phyloP scores from a whole-genome alignment of 2,888 invertebrate genomes.

The Lypha dubia region DNA sequence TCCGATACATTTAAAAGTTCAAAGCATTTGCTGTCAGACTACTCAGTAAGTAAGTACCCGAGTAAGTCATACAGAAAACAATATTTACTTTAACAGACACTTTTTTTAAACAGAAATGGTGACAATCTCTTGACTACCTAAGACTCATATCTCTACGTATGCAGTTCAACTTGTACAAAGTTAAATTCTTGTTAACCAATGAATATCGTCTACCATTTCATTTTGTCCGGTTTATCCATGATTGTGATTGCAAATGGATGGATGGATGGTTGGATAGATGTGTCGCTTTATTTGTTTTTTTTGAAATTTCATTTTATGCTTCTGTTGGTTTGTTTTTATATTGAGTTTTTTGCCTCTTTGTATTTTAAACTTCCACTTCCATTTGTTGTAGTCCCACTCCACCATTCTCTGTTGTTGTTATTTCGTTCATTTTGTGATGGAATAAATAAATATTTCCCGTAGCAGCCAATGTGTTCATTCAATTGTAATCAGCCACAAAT shows the following conservation, averaged over 20 bases:
- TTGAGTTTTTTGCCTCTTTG: background rate
- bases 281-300: constrained; percentile 64
- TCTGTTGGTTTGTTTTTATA: constrained; percentile 33
- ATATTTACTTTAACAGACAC: constrained; percentile 21
- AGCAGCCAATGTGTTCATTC: constrained; percentile 69
- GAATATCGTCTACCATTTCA: constrained; percentile 69
- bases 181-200: constrained; percentile 66
- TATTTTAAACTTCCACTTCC: constrained; percentile 56
- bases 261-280: constrained; percentile 56
- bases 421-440: constrained; percentile 47
- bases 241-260: constrained; percentile 34
- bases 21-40: constrained; percentile 15
- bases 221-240: constrained; percentile 45
- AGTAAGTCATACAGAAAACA: background rate
- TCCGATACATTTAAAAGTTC: constrained; percentile 19
- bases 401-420: constrained; percentile 36
- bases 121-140: constrained; percentile 55
- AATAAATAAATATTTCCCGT: constrained; percentile 22
- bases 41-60: background rate
- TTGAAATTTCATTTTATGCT: constrained; percentile 42
- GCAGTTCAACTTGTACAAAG: constrained; percentile 13
- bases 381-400: constrained; percentile 47
- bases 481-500: constrained; percentile 70
- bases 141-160: background rate
- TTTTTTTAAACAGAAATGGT: constrained; percentile 45